Conservation (phyloP, 2,113 vertebrate genomes). For the Oncorhynchus masou region DNA sequence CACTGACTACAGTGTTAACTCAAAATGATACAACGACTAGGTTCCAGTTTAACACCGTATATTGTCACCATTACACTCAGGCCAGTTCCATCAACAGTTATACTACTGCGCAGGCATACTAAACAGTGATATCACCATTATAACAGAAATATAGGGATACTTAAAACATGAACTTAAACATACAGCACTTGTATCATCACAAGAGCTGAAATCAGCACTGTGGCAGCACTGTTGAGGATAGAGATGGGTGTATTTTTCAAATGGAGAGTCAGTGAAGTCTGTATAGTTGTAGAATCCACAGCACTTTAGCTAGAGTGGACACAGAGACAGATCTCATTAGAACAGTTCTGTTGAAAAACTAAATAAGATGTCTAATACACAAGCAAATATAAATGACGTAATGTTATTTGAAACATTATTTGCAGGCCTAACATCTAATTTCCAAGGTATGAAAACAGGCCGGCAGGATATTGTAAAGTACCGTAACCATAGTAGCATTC, state of each 20-base stretch:
- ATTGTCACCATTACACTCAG: too few relatives aligned
- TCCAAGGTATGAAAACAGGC: neutral
- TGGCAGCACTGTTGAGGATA: constrained; percentile 72
- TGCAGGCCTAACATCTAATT: neutral
- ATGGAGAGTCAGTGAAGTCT: constrained; percentile 70
- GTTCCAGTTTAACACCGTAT: too few relatives aligned
- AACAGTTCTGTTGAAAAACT: neutral
- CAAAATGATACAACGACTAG: too few relatives aligned
- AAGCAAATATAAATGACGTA: neutral
- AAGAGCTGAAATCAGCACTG: accelerated
- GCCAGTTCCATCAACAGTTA: too few relatives aligned
- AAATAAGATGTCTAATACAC: neutral
- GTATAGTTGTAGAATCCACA: constrained; percentile 76
- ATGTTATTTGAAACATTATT: neutral
- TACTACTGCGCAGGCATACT: too few relatives aligned
- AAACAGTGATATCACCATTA: too few relatives aligned
- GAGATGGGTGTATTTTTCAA: neutral
- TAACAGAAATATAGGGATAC: too few relatives aligned
- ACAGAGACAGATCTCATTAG: constrained; percentile 9
- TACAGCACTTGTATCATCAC: neutral
- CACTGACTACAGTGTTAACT: too few relatives aligned
- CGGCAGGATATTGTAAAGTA: constrained; percentile 27
- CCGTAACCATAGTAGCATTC: constrained; percentile 73
- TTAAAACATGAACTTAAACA: too few relatives aligned
- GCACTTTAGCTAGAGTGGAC: constrained; percentile 65